Evolutionary conservation across 1,140 invertebrate genomes (phyloP), one percentile per base, ranked within the genome.

Genomic region (Doryteuthis pealeii): DNA sequence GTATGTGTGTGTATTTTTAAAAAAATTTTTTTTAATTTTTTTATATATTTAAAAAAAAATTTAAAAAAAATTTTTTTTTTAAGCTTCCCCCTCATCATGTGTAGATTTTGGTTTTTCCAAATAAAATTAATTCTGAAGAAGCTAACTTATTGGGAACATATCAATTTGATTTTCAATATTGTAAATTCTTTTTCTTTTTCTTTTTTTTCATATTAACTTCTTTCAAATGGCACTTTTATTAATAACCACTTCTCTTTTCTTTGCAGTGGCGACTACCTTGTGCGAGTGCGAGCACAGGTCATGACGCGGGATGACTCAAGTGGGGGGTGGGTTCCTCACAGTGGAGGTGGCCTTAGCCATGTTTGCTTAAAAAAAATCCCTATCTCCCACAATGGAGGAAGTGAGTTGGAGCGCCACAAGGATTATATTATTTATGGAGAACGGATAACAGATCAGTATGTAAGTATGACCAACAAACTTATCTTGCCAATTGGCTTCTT

Each of bases 251-350:
- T 49, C 32, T 72, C 35, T 74, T 69, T 78, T 78, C 76, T 75
- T 81, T 81, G 74, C 91, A 92, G 75, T 90, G 92, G 74, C 88
- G 94, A 92, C 88, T 95, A 93, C 90, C 91, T 98, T 92, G 96
- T 97, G 90, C 94, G 93, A 89, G 96, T 98, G 85, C 93, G 95
- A 85, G 96, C 96, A 89, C 96, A 98, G 92, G 96, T 98, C 90
- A 98, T 98, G 96, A 96, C 94, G 85, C 91, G 96, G 81, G 96
- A 98, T 92, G 96, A 98, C 88, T 96, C 94, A 87, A 95, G 94
- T 72, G 96, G 95, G 77, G 95, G 96, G 78, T 98, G 96, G 96
- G 92, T 97, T 84, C 95, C 96, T 80, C 90, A 97, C 87, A 94
- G 93, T 77, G 95, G 95, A 79, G 96, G 96, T 81, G 96, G 96